phyloP scores from a whole-genome alignment of 2,888 invertebrate genomes.

The Yponomeuta sedellus region DNA sequence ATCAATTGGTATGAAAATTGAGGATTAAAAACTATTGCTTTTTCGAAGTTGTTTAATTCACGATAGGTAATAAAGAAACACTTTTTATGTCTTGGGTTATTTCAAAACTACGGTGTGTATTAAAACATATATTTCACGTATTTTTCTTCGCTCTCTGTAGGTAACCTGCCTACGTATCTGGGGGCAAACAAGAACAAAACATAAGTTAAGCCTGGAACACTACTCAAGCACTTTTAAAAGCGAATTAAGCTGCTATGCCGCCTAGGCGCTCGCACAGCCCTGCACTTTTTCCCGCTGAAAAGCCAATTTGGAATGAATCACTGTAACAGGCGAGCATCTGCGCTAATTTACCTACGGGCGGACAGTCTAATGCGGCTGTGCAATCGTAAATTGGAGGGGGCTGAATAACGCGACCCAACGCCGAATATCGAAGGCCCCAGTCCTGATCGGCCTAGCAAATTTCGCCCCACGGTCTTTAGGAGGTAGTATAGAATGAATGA shows the following conservation, averaged over 20 bases:
- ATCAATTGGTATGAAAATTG: too few species aligned
- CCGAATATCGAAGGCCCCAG: conserved; percentile 71
- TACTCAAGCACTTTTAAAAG: conserved; percentile 55
- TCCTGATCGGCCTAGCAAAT: background rate
- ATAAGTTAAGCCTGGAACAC: conserved; percentile 27
- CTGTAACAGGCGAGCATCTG: conserved; percentile 74
- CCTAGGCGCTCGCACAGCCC: conserved; percentile 46
- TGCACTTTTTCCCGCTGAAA: conserved; percentile 67
- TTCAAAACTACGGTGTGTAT: too few species aligned
- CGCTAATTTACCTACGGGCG: conserved; percentile 76
- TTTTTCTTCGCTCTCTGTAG: too few species aligned
- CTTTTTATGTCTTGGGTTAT: too few species aligned
- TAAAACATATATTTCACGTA: too few species aligned
- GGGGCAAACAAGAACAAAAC: conserved; percentile 30
- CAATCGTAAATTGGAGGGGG: conserved; percentile 60
- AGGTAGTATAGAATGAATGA: too few species aligned
- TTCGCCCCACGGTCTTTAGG: background rate
- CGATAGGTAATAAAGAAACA: too few species aligned
- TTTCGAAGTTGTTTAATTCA: too few species aligned
- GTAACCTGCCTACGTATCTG: background rate
- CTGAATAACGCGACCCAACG: conserved; percentile 64
- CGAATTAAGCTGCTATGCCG: conserved; percentile 55
- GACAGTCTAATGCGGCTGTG: conserved; percentile 75
- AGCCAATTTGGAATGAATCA: conserved; percentile 77
- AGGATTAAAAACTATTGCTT: too few species aligned